Percentiles rank a stretch among this genome's conserved stretches.
Evolutionary conservation across 2,797 vertebrate genomes (phyloP).

Genomic region (Oryzias sinensis): DNA sequence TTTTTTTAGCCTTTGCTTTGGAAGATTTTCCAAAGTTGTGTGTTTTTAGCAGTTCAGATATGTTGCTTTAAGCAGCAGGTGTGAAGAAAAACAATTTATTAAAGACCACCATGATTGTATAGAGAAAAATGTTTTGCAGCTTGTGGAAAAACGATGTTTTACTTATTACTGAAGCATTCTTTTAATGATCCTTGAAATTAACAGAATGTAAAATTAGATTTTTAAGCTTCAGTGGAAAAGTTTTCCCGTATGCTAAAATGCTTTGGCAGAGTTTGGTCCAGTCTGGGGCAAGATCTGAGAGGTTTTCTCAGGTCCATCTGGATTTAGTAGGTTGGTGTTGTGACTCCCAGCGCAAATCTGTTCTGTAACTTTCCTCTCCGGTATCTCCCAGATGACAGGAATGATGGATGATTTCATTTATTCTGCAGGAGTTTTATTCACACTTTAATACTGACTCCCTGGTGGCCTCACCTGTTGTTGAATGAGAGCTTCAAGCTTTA

Average conservation of each 20-base stretch:
- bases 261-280: no score
- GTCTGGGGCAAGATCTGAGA: no score
- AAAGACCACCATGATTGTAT: conserved; percentile 53
- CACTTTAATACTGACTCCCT: conserved; percentile 24
- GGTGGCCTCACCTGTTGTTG: neutral
- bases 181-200: no score
- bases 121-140: conserved; percentile 12
- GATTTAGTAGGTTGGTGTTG: conserved; percentile 14
- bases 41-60: conserved; percentile 10
- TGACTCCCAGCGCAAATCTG: conserved; percentile 5
- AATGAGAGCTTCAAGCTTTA: conserved; percentile 4
- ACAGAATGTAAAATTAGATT: no score
- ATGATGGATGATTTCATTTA: conserved; percentile 61
- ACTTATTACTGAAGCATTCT: no score
- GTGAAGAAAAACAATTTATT: conserved; percentile 47
- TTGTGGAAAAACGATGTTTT: no score
- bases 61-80: conserved; percentile 66
- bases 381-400: conserved; percentile 32
- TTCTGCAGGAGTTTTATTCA: conserved; percentile 29
- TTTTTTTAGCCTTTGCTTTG: conserved; percentile 49
- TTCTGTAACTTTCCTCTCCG: conserved; percentile 26
- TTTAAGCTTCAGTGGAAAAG: no score
- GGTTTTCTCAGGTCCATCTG: no score
- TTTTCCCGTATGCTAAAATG: no score
- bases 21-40: conserved; percentile 48